Evolutionary conservation across 2,113 vertebrate genomes (phyloP), one percentile per base, ranked within the genome.

Genomic region (Tenrec ecaudatus): DNA sequence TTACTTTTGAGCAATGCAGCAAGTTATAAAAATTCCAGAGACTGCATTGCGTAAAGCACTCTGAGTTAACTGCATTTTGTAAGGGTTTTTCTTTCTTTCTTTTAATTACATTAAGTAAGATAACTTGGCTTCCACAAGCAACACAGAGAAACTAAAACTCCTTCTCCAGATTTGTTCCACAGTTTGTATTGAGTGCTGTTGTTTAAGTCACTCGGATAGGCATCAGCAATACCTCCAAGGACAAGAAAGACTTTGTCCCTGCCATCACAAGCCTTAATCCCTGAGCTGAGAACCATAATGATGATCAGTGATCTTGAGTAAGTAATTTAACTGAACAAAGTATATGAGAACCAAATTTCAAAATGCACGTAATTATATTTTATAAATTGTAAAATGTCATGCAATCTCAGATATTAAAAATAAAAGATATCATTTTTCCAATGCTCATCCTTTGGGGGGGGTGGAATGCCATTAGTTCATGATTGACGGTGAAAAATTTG

Each of bases 401-500:
- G 10, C 71, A 84, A 60, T 40, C 0, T 81, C 66, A 80, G 57
- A 78, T 84, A 64, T n/a, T 89, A 81, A 82, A 71, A 84, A 83
- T 71, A 92, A 76, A 83, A 92, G 29, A 36, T 57, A 29, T 33
- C 60, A 7, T 83, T 58, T 58, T n/a, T 92, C 19, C 27, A 62
- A 3, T 57, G 33, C 14, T 75, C 31, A 66, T 53, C 17, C 71
- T 92, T 69, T 82, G 19, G 68, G 80, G 85, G 68, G 80, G 68
- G 76, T 76, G 86, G 69, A 84, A 82, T 3, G 1, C 3, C 17
- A 58, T 84, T 69, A 25, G 2, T 27, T 4, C 22, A 64, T 75
- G 58, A 90, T 79, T 90, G 47, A 40, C 68, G 22, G 19, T 29
- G 27, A 90, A 57, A 38, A 38, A 62, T 62, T 96, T 12, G 58